phyloP scores from a whole-genome alignment of 1,140 invertebrate species.

The Aphelinus atriplicis region DNA sequence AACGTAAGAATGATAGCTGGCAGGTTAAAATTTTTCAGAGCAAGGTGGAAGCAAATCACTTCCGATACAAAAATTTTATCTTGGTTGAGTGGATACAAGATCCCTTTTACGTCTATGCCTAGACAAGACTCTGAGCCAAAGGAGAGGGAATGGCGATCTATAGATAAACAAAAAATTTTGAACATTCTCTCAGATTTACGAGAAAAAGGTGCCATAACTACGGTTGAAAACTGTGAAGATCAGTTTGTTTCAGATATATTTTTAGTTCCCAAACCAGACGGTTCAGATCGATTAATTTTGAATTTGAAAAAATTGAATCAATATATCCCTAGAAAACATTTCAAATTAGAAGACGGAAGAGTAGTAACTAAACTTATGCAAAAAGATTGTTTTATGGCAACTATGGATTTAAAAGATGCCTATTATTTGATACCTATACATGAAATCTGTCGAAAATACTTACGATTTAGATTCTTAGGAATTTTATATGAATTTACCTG shows the following conservation, averaged over 20 bases:
- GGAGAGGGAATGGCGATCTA: too few species aligned
- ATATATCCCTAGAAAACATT: background rate
- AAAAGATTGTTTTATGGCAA: constrained; percentile 27
- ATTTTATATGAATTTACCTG: constrained; percentile 40
- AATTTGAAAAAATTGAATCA: constrained; percentile 13
- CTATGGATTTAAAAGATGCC: constrained; percentile 30
- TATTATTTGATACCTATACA: constrained; percentile 33
- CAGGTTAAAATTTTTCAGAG: too few species aligned
- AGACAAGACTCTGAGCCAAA: background rate
- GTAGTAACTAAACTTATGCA: constrained; percentile 16
- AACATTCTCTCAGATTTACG: too few species aligned
- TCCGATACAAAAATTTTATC: too few species aligned
- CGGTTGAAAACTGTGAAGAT: background rate
- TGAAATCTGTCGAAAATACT: background rate
- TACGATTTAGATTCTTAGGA: constrained; percentile 37
- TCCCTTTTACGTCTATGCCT: too few species aligned
- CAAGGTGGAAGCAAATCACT: too few species aligned
- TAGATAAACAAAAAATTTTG: too few species aligned
- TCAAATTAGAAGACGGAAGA: constrained; percentile 18
- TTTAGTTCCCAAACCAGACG: constrained; percentile 3
- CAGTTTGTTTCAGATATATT: constrained; percentile 11
- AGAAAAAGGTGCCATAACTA: too few species aligned
- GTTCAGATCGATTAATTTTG: background rate
- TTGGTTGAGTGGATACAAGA: too few species aligned
- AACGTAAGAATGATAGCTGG: too few species aligned